Base-by-base conservation (phyloP, 1,140 invertebrate species). In the Apocrypta bakeri region DNA sequence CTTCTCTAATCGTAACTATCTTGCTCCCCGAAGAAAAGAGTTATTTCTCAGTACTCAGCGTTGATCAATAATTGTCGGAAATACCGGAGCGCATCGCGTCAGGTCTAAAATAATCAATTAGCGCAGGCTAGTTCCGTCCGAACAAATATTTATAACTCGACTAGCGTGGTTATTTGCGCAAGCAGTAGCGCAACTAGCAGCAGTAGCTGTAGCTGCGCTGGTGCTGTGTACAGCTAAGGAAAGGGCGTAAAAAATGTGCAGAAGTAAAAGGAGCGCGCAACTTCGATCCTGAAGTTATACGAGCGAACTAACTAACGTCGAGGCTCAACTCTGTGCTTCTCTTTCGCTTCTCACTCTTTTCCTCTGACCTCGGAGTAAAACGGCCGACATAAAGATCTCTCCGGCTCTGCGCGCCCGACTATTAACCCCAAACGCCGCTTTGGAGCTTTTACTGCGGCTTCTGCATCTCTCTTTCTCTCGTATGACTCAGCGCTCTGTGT, bases 261-360 rank as follows among this genome's bases (percentile, higher is more conserved):
- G 12, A 12, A 24, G n/a, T 61, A 61, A 61, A 2, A 61, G 56
- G 3, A 61, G 56, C 56, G 56, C 12, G 56, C 14, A 64, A 42
- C 69, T 81, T 82, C 74, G 81, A 83, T 83, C 14, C 12, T 14
- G 56, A 85, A 82, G 77, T 85, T n/a, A n/a, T 85, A 82, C 78
- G 77, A 84, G 79, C 68, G 82, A 86, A 79, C 27, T 61, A 72
- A 29, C 81, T 56, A 31, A 63, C 25, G 25, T 14, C 14, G 17
- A n/a, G 25, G n/a, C 21, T 33, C 25, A 1, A 27, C n/a, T n/a
- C n/a, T n/a, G 17, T 68, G n/a, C 37, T 69, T 68, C 24, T 21
- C n/a, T n/a, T n/a, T n/a, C n/a, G n/a, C 42, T 25, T 14, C 66
- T 29, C 21, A 17, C 17, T 78, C 24, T 6, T 14, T 66, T 29